A percentile compares a stretch with the other conserved stretches of the same genome.
phyloP scores from a whole-genome alignment of 64 coral and sea anemone species.

The Actinia tenebrosa region DNA sequence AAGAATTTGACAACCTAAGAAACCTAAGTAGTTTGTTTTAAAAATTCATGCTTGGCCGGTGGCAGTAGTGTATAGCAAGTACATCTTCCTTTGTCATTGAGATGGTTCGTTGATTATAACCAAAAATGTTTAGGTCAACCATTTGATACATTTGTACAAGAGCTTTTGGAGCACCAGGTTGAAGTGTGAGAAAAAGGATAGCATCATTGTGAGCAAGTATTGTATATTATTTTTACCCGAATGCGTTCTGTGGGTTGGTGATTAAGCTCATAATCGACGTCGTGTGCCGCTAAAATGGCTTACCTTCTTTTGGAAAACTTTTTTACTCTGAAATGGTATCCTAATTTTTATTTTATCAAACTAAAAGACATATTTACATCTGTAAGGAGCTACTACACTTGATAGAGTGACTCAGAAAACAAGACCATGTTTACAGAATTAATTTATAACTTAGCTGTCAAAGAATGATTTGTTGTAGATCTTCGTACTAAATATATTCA shows the following conservation, averaged over 20 bases:
- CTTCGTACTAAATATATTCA: not conserved
- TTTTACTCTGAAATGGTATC: not conserved
- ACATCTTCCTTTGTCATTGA: not conserved
- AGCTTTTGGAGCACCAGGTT: not conserved
- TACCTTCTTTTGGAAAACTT: not conserved
- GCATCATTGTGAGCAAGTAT: not conserved
- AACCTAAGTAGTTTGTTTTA: not conserved
- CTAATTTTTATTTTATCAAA: not conserved
- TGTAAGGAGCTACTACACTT: no score
- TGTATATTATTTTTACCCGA: not conserved
- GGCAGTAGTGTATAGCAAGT: not conserved
- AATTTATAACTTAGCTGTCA: not conserved
- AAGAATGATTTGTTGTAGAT: not conserved
- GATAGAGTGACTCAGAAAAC: no score
- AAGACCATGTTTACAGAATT: not conserved
- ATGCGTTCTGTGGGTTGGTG: not conserved
- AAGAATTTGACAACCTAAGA: not conserved
- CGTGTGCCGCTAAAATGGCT: constrained; percentile 4
- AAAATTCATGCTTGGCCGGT: constrained; percentile 1
- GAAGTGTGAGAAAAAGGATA: not conserved
- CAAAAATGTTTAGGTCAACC: not conserved
- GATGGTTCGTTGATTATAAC: not conserved
- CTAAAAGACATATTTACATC: no score
- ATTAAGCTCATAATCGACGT: not conserved
- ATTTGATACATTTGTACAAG: not conserved